phyloP scores from a whole-genome alignment of 1,140 invertebrate species.

The Mercenaria mercenaria region DNA sequence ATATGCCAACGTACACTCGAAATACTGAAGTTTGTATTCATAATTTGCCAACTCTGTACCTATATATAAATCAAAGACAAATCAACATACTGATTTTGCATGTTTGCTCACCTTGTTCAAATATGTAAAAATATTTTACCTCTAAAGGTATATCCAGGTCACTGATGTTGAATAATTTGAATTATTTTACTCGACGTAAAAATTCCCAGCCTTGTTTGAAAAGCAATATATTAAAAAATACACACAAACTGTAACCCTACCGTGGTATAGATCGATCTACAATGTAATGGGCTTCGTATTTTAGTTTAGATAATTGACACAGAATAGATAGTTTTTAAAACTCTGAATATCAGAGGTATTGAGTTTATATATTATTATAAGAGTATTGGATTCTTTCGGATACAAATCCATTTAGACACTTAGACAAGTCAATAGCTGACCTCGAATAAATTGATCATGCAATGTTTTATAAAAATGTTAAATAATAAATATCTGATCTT shows the following conservation, averaged over 20 bases:
- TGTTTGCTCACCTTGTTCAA: not conserved
- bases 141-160: not conserved
- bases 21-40: not conserved
- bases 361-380: not conserved
- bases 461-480: not conserved
- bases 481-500: not conserved
- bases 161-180: not conserved
- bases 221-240: not conserved
- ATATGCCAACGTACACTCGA: not conserved
- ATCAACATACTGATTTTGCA: not conserved
- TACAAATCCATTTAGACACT: not conserved
- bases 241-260: not conserved
- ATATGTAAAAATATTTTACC: not conserved
- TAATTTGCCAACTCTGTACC: not conserved
- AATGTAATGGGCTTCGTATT: not conserved
- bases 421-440: not conserved
- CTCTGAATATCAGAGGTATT: not conserved
- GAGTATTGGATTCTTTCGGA: not conserved
- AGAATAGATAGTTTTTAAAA: conserved; percentile 10
- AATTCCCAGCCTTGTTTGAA: not conserved
- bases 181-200: not conserved
- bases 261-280: not conserved
- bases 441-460: not conserved
- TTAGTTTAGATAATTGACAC: not conserved
- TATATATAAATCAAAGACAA: not conserved